These are phyloP conservation scores for Hippocampus comes DNA, from an alignment of 2,113 vertebrate species.

Conservation along the genomic window DNA sequence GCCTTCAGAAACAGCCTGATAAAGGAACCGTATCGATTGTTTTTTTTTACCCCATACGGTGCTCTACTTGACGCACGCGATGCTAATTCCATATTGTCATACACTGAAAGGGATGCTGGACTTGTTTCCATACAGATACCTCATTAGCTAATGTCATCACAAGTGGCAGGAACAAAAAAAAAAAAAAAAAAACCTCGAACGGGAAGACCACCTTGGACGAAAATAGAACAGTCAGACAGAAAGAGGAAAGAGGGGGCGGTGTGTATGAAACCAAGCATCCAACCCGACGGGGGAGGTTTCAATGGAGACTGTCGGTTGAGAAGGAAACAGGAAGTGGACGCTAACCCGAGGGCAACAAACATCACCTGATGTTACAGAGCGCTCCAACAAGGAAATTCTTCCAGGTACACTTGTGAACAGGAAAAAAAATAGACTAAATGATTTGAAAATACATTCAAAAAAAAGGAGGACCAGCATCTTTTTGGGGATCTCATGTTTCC, in stretches of 20 bases:
- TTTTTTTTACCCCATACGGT: not conserved
- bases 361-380: not conserved
- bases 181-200: not conserved
- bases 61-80: not conserved
- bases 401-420: not conserved
- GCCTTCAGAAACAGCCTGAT: not conserved
- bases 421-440: not conserved
- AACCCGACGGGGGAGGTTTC: not conserved
- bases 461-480: too few species aligned
- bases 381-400: not conserved
- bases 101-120: not conserved
- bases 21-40: not conserved
- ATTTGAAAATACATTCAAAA: not conserved
- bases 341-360: not conserved
- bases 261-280: not conserved
- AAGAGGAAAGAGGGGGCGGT: not conserved
- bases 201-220: not conserved
- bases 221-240: not conserved
- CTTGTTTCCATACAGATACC: not conserved
- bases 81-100: not conserved
- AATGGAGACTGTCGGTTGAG: not conserved
- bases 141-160: not conserved
- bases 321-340: not conserved
- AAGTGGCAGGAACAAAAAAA: not conserved
- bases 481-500: conserved; percentile 21